Percentiles rank a stretch among this genome's conserved stretches.
Conservation (phyloP, 2,113 vertebrate genomes). For the cattle (Bos taurus) region DNA sequence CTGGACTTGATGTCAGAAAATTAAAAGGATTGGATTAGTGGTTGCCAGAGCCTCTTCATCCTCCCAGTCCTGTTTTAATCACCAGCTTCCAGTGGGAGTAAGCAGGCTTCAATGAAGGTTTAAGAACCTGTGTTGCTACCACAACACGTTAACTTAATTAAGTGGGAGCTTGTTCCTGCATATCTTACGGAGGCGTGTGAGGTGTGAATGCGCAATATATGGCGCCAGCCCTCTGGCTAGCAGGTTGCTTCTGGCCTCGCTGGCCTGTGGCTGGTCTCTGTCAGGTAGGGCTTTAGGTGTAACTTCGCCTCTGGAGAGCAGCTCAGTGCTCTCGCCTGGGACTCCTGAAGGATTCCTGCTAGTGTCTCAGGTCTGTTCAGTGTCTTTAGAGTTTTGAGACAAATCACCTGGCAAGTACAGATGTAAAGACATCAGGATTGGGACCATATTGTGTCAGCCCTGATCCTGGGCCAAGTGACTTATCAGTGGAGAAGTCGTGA, state of each 20-base stretch:
- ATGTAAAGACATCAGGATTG: neutral
- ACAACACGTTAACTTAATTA: neutral
- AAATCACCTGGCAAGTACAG: neutral
- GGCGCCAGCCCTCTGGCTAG: neutral
- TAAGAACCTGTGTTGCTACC: neutral
- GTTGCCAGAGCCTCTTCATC: neutral
- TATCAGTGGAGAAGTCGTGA: neutral
- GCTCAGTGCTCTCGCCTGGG: neutral
- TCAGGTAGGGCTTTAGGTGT: neutral
- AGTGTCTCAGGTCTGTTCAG: neutral
- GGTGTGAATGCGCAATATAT: rapidly evolving
- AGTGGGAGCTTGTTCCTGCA: neutral
- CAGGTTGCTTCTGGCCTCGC: neutral
- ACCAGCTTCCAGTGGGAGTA: neutral
- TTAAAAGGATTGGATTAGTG: neutral
- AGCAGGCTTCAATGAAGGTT: neutral
- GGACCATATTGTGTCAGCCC: neutral
- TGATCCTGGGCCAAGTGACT: neutral
- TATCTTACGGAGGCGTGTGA: neutral
- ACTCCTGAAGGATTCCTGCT: neutral
- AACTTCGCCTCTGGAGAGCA: neutral
- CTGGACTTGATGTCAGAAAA: neutral
- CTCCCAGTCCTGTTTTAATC: neutral
- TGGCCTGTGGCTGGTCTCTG: neutral
- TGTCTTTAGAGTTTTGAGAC: neutral